Conservation (phyloP, 2,888 invertebrate species). For the Leucozona laternaria region DNA sequence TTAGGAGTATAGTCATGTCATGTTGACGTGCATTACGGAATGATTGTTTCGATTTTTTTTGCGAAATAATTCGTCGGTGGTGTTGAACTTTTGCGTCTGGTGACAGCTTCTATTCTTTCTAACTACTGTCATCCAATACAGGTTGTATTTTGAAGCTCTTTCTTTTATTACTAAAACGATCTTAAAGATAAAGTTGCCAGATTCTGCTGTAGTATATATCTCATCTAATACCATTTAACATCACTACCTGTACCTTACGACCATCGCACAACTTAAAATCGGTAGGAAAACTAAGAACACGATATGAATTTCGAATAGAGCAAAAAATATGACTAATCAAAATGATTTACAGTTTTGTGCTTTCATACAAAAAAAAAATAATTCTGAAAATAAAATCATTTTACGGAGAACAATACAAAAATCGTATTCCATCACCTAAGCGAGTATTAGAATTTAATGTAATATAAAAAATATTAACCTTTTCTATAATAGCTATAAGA, state of each 20-base stretch:
- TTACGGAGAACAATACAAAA: conserved; percentile 31
- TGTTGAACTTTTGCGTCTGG: no score
- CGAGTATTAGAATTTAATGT: neutral
- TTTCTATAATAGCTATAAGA: neutral
- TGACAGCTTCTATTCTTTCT: no score
- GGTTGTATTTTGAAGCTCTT: no score
- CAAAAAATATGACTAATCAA: conserved; percentile 49
- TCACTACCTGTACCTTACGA: no score
- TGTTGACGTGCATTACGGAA: no score
- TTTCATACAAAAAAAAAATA: conserved; percentile 22
- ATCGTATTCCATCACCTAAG: conserved; percentile 43
- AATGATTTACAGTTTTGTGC: conserved; percentile 62
- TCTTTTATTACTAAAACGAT: no score
- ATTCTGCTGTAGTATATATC: no score
- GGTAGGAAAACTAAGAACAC: neutral
- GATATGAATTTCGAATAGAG: conserved; percentile 4
- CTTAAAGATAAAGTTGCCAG: no score
- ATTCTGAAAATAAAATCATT: conserved; percentile 19
- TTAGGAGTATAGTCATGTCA: no score
- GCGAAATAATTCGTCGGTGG: no score
- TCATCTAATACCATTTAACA: neutral
- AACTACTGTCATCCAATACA: no score
- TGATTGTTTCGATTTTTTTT: no score
- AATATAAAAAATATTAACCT: conserved; percentile 11
- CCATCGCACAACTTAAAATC: neutral